phyloP scores from a whole-genome alignment of 2,113 vertebrate genomes.

The Myotis lucifugus region DNA sequence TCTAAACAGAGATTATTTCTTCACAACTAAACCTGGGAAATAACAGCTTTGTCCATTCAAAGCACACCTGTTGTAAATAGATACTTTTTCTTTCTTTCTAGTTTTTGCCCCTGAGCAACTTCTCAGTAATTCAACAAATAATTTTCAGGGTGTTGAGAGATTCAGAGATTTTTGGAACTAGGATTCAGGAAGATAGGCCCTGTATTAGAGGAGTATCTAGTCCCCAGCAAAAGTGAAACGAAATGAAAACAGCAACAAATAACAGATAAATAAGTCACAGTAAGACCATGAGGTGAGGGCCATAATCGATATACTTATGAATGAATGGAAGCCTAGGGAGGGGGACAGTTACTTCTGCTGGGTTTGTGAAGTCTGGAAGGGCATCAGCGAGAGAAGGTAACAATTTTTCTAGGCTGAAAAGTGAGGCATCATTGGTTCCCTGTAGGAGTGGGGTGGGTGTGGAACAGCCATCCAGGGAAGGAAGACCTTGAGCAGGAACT shows the following conservation, averaged over 20 bases:
- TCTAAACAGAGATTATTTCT: constrained; percentile 44
- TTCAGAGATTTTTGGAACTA: neutral
- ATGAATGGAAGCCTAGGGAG: neutral
- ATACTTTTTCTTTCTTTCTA: neutral
- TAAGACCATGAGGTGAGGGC: neutral
- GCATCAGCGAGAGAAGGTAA: neutral
- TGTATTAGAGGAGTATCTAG: neutral
- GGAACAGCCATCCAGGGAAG: too few relatives aligned
- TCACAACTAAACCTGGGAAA: neutral
- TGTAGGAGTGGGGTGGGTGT: fast-evolving
- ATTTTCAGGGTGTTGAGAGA: neutral
- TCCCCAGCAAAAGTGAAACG: neutral
- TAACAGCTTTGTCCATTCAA: constrained; percentile 13
- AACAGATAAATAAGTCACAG: neutral
- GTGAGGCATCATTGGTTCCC: too few relatives aligned
- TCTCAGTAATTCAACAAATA: neutral
- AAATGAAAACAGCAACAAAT: neutral
- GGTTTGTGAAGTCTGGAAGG: neutral
- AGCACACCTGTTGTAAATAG: constrained; percentile 39
- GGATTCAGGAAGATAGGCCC: neutral
- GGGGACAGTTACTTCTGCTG: neutral
- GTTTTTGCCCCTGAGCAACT: neutral
- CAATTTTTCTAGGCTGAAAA: too few relatives aligned
- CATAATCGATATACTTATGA: fast-evolving
- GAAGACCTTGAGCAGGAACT: too few relatives aligned